These are phyloP conservation scores for Myripristis jacobus DNA, from an alignment of 2,797 vertebrate species.

Conservation along the genomic window DNA sequence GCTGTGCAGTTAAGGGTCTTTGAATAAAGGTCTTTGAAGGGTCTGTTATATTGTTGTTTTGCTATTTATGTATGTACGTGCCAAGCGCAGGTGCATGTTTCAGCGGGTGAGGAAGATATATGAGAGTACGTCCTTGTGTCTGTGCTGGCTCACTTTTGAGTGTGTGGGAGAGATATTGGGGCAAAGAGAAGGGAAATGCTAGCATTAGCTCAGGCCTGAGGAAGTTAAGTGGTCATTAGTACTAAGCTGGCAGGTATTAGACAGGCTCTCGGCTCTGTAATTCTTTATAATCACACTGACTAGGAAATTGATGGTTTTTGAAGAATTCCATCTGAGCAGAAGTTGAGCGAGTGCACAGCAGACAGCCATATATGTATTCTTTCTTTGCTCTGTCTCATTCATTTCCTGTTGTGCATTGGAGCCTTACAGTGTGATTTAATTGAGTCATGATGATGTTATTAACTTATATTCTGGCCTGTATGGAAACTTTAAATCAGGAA, in stretches of 20 bases:
- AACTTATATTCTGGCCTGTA: not conserved
- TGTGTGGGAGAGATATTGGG: not conserved
- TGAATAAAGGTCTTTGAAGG: too few relatives aligned
- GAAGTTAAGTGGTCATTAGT: conserved; percentile 29
- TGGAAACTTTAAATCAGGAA: too few relatives aligned
- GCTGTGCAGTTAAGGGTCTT: not conserved
- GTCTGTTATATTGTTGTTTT: not conserved
- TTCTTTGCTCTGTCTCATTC: not conserved
- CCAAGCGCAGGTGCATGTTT: not conserved
- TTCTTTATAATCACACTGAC: not conserved
- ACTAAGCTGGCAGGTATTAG: conserved; percentile 21
- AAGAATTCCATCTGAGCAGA: not conserved
- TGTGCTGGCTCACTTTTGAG: not conserved
- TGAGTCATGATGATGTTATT: conserved; percentile 18
- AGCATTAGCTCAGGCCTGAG: not conserved
- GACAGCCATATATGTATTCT: not conserved
- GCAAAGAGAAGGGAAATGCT: not conserved
- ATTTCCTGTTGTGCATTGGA: not conserved
- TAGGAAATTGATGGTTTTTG: not conserved
- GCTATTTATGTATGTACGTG: not conserved
- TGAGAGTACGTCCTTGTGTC: not conserved
- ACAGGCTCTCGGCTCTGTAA: conserved; percentile 6
- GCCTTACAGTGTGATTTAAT: not conserved
- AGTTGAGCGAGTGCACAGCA: not conserved
- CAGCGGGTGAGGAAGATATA: not conserved